Evolutionary conservation across 2,113 vertebrate genomes (phyloP).

Genomic region (Nycticebus coucang): DNA sequence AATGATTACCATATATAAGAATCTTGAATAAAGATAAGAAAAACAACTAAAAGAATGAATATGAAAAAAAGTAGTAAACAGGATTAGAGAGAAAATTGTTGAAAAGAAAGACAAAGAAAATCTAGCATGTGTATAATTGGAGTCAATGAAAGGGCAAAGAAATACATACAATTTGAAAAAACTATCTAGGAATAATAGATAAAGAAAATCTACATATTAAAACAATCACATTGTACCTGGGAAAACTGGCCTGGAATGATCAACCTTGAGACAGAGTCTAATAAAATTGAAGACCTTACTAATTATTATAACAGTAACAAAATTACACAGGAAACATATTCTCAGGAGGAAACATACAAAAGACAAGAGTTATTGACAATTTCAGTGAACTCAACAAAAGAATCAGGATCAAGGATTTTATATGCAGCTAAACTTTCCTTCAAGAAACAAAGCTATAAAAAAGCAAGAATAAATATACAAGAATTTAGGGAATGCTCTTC

Average conservation of each 20-base stretch:
- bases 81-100: not conserved
- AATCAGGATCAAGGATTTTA: not conserved
- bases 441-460: not conserved
- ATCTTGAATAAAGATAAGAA: not conserved
- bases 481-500: not conserved
- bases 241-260: not conserved
- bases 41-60: not conserved
- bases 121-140: not conserved
- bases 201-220: not conserved
- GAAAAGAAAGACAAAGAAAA: conserved; percentile 29
- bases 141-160: not conserved
- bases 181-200: not conserved
- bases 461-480: not conserved
- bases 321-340: not conserved
- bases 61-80: not conserved
- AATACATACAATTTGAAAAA: not conserved
- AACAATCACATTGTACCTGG: not conserved
- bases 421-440: not conserved
- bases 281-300: not conserved
- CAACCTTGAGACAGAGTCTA: not conserved
- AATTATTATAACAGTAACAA: not conserved
- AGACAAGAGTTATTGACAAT: not conserved
- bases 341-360: not conserved
- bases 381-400: not conserved
- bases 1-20: not conserved